Evolutionary conservation across 37 sponge, comb jelly and placozoan genomes (phyloP).

Genomic region (Petrosia ficiformis): DNA sequence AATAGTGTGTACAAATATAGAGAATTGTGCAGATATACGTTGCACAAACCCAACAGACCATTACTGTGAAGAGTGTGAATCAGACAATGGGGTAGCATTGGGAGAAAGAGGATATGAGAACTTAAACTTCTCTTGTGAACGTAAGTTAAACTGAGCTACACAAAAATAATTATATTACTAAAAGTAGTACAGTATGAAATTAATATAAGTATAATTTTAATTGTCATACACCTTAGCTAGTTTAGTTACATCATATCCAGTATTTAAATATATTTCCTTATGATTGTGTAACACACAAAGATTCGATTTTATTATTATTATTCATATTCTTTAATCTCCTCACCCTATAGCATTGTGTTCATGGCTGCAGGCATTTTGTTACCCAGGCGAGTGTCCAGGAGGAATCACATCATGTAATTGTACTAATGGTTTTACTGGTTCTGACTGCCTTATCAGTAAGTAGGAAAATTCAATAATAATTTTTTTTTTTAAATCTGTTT

Average conservation of each 20-base stretch:
- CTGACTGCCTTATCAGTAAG: constrained; percentile 70
- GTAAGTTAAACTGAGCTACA: constrained; percentile 12
- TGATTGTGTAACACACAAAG: too few species aligned
- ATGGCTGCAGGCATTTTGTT: constrained; percentile 65
- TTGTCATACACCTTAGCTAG: too few species aligned
- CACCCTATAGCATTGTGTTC: constrained; percentile 58
- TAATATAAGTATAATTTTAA: too few species aligned
- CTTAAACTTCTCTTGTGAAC: constrained; percentile 23
- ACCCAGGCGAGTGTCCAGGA: constrained; percentile 68
- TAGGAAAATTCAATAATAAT: too few species aligned
- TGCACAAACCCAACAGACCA: constrained; percentile 60
- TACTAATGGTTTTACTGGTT: constrained; percentile 47
- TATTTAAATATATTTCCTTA: too few species aligned
- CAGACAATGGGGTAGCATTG: constrained; percentile 39
- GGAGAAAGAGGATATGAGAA: constrained; percentile 60
- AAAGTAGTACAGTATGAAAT: not conserved
- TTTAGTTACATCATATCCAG: too few species aligned
- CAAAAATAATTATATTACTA: too few species aligned
- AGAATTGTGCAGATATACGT: constrained; percentile 49
- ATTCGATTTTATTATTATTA: not conserved
- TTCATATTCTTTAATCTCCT: not conserved
- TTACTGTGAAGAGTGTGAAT: constrained; percentile 41
- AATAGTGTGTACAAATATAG: constrained; percentile 58
- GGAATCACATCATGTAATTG: constrained; percentile 51
- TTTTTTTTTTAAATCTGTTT: too few species aligned